Percentiles rank a stretch among this genome's conserved stretches.
Evolutionary conservation across 2,888 invertebrate species (phyloP).

Genomic region (Nomada ferruginata): DNA sequence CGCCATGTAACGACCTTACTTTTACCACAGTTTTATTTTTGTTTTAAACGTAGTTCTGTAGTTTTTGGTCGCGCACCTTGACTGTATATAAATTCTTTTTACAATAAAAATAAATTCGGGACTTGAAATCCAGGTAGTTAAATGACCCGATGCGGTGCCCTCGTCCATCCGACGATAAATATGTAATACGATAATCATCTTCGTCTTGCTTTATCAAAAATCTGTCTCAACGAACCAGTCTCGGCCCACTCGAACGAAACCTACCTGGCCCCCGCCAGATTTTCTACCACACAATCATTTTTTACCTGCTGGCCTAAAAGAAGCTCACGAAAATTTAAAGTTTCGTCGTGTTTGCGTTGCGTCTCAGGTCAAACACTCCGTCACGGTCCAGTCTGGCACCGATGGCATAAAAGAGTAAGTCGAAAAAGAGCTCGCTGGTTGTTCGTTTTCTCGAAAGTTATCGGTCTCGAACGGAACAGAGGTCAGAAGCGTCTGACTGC

Average conservation of each 20-base stretch:
- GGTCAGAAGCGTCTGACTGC: constrained; percentile 13
- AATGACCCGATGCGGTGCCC: too few relatives aligned
- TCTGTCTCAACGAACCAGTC: too few relatives aligned
- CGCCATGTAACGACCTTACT: too few relatives aligned
- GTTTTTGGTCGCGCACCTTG: too few relatives aligned
- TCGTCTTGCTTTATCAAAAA: too few relatives aligned
- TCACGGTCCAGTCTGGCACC: constrained; percentile 6
- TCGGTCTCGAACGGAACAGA: neutral
- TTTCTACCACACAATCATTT: neutral
- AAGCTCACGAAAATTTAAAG: neutral
- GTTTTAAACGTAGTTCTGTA: too few relatives aligned
- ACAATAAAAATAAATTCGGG: too few relatives aligned
- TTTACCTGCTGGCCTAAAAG: neutral
- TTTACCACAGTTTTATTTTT: too few relatives aligned
- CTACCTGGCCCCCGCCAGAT: neutral
- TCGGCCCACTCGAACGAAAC: neutral
- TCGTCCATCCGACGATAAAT: too few relatives aligned
- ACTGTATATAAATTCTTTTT: too few relatives aligned
- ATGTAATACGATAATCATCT: too few relatives aligned
- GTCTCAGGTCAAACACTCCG: constrained; percentile 14
- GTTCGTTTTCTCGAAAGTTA: constrained; percentile 7
- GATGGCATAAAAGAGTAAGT: constrained; percentile 33
- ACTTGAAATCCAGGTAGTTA: too few relatives aligned
- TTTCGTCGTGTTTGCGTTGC: constrained; percentile 2
- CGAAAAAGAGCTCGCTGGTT: neutral